Base-by-base conservation (phyloP, 2,113 vertebrate genomes). In the Sorex fumeus region DNA sequence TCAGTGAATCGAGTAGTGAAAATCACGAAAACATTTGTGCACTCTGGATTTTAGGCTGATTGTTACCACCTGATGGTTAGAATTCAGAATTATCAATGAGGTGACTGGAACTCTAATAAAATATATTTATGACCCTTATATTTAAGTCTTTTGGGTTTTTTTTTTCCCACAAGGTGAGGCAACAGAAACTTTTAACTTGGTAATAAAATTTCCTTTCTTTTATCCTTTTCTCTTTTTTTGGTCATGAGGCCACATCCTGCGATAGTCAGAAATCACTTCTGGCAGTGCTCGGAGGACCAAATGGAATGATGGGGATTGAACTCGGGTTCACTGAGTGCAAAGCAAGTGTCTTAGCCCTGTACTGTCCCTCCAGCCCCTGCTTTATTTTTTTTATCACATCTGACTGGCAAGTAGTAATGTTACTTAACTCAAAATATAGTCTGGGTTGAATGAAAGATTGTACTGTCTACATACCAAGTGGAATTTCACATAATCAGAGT, bases 401-500 rank as follows among this genome's bases (percentile, higher is more conserved):
- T 40, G 40, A 40, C 50, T 92, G 82, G 43, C 64, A 95, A 47
- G 57, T 86, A 36, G 45, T 72, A 93, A 62, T 91, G 50, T 78
- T 85, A 86, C 50, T 93, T 91, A 94, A 93, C 78, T n/a, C n/a
- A n/a, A n/a, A 96, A 80, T 87, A 47, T 16, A 84, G 32, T 9
- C 47, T 93, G 80, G 79, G 36, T 91, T 93, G 66, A 90, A 87
- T 89, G 50, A 89, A 95, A 85, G 60, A 30, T 92, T 15, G 86
- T 82, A 67, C 32, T 94, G 40, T 85, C 80, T 95, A 83, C 92
- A 82, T 96, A 93, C 85, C 81, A 93, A 84, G 13, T 93, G 79
- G 64, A 95, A 95, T 95, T 91, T 88, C 90, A 86, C 92, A 85
- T 86, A 93, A 82, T 85, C 69, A 45, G 45, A 79, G 69, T 40